Base-by-base conservation (phyloP, 1,140 invertebrate species). In the Monomorium pharaonis region DNA sequence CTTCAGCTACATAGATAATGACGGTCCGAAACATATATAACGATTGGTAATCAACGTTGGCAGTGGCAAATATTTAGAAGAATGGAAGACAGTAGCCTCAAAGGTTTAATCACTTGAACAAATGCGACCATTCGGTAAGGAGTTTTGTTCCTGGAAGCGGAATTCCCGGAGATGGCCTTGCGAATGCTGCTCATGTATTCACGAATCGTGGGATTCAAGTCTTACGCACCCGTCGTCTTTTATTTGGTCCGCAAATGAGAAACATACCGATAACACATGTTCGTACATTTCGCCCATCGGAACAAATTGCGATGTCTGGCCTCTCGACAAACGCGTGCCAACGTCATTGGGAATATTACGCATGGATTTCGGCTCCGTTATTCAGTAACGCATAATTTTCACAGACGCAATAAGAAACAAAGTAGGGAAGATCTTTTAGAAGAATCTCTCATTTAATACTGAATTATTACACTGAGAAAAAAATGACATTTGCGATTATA, bases 111-210 rank as follows among this genome's bases (percentile, higher is more conserved):
- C 88, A 87, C 76, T 93, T 91, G 86, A 86, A 84, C 89, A 90
- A 91, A 63, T 84, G 58, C 81, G 72, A 62, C 78, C 74, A 86
- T 85, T 90, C 85, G 70, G 47, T 54, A 47, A 80, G 44, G 24
- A 90, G 75, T 54, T n/a, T 86, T 70, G 77, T 93, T 93, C 92
- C 76, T 67, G 86, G 92, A 93, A 92, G 47, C 76, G 72, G 69
- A 63, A 86, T 93, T 92, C 92, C 60, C 69, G 89, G 87, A 91
- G 70, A 80, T 65, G 60, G 27, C 49, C 78, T 70, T 74, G 67
- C 58, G 76, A 80, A 83, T 75, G 60, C 75, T 62, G 84, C 30
- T 72, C 37, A n/a, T 62, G 60, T 58, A 70, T 44, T 58, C 75
- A 58, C 63, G 81, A 87, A 84, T 84, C 86, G 84, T 90, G 89